Evolutionary conservation across 2,888 invertebrate genomes (phyloP), one percentile per base, ranked within the genome.

Genomic region (Eupithecia centaureata): DNA sequence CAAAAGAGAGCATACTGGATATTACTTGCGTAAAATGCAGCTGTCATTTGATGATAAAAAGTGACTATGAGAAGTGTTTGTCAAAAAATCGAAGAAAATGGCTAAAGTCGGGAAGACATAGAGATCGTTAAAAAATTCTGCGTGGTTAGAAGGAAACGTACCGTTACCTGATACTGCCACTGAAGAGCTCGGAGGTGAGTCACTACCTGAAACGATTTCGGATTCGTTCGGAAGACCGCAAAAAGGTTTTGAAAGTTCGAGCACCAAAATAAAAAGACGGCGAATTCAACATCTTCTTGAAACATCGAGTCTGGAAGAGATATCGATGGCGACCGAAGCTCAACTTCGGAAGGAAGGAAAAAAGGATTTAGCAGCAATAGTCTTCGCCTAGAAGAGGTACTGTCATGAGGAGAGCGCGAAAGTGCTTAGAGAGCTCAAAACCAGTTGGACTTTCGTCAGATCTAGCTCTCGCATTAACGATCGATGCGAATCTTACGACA

Each of bases 81-180:
- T n/a, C n/a, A n/a, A n/a, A n/a, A n/a, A n/a, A n/a, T n/a, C n/a
- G n/a, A n/a, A n/a, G n/a, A n/a, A n/a, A n/a, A n/a, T n/a, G n/a
- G n/a, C n/a, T n/a, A n/a, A 38, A 38, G 38, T 38, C 38, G 38
- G 38, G 38, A 38, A 38, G 38, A 38, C 38, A 38, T 38, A 5
- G 38, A 38, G 38, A 38, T 38, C n/a, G 38, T 38, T 38, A n/a
- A 38, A 38, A 38, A 38, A 38, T 58, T 32, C 33, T 58, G 58
- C 58, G 18, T 58, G 58, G 58, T 58, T 58, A 58, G 58, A 28
- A 58, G 58, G 58, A 58, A 27, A 58, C 58, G 58, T 58, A 58
- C 30, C 58, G 33, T 58, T 58, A 58, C 58, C 58, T 58, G 32
- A 58, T 58, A 32, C 32, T 27, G 33, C 58, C 58, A 58, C 15